phyloP scores from a whole-genome alignment of 2,888 invertebrate genomes.

The Tethea ocularis region DNA sequence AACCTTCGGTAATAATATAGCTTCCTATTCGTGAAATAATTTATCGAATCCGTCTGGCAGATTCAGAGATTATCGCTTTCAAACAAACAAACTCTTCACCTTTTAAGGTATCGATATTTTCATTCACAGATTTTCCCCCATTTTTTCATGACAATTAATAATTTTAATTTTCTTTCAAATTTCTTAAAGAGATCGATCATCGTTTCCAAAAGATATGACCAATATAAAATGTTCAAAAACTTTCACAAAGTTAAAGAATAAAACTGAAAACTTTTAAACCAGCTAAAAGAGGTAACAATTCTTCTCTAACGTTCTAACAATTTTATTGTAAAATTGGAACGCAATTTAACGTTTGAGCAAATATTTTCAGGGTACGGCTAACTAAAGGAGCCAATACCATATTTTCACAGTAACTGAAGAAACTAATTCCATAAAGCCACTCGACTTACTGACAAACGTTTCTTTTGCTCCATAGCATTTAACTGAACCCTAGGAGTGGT shows the following conservation, averaged over 20 bases:
- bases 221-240: constrained; percentile 22
- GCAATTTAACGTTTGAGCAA: constrained; percentile 25
- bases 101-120: too few species aligned
- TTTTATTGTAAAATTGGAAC: constrained; percentile 8
- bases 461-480: constrained; percentile 21
- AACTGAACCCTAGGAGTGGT: constrained; percentile 10
- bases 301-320: neutral
- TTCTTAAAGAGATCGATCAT: neutral
- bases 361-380: constrained; percentile 17
- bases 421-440: constrained; percentile 40
- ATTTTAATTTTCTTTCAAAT: too few species aligned
- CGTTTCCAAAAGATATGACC: neutral
- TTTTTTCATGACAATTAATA: too few species aligned
- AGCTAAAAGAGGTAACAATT: neutral
- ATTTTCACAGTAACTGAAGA: constrained; percentile 36
- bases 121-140: too few species aligned
- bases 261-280: neutral
- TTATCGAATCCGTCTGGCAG: too few species aligned
- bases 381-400: constrained; percentile 33
- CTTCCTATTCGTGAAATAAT: too few species aligned
- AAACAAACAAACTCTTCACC: too few species aligned
- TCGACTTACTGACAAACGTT: constrained; percentile 29
- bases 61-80: too few species aligned
- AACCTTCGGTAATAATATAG: too few species aligned
- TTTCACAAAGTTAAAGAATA: constrained; percentile 5